phyloP scores from a whole-genome alignment of 1,140 invertebrate genomes.

The Aleiodes sp. region DNA sequence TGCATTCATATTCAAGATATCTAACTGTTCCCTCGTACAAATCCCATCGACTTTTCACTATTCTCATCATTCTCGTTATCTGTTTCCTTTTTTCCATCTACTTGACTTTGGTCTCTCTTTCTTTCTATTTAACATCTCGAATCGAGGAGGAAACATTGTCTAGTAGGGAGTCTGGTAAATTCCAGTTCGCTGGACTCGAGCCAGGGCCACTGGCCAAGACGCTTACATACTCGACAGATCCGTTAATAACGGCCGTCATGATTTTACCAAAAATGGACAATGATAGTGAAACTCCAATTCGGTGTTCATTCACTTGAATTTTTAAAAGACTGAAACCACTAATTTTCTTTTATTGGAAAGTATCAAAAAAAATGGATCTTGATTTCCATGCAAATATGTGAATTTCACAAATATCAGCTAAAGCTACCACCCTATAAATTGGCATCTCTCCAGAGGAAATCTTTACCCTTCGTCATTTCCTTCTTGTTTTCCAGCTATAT shows the following conservation, averaged over 20 bases:
- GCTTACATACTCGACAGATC: neutral
- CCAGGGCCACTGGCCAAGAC: conserved; percentile 45
- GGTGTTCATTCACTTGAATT: neutral
- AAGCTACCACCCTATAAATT: conserved; percentile 33
- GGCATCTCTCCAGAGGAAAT: conserved; percentile 34
- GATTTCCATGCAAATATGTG: neutral
- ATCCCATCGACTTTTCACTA: conserved; percentile 14
- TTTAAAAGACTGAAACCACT: neutral
- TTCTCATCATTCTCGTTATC: neutral
- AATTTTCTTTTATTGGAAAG: neutral
- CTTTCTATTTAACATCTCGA: neutral
- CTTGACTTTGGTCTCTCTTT: neutral
- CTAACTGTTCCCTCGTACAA: neutral
- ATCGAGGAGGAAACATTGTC: conserved; percentile 18
- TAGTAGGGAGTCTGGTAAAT: conserved; percentile 34
- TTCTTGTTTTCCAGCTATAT: conserved; percentile 54
- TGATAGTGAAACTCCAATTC: neutral
- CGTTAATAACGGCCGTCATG: conserved; percentile 35
- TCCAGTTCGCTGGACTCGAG: conserved; percentile 43
- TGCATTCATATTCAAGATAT: conserved; percentile 18
- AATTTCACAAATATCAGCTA: conserved; percentile 18
- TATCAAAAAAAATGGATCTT: neutral
- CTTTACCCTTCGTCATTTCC: conserved; percentile 29
- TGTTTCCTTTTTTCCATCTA: neutral
- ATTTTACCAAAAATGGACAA: conserved; percentile 12